phyloP scores from a whole-genome alignment of 2,113 vertebrate genomes.

The Dendrocopos noguchii region DNA sequence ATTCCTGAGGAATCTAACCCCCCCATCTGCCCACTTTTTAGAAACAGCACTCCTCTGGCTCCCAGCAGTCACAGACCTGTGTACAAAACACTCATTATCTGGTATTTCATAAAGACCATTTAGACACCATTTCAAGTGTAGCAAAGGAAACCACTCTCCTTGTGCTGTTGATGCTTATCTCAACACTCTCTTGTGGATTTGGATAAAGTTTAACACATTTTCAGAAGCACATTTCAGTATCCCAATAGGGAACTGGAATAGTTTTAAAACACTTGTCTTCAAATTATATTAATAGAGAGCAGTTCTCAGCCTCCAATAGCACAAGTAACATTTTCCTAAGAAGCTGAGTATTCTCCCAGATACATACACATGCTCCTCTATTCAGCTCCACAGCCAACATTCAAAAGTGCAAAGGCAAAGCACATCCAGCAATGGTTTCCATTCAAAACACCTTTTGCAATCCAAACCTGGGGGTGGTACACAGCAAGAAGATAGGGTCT shows the following conservation, averaged over 20 bases:
- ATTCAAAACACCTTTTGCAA: constrained; percentile 24
- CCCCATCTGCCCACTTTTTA: background rate
- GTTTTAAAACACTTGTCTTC: background rate
- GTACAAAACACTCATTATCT: background rate
- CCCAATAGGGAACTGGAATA: background rate
- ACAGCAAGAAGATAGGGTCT: background rate
- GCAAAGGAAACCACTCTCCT: constrained; percentile 20
- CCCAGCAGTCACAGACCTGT: background rate
- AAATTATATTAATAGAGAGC: background rate
- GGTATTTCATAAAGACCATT: background rate
- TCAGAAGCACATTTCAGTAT: constrained; percentile 4
- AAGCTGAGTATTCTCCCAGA: background rate
- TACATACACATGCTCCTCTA: background rate
- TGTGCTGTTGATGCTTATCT: background rate
- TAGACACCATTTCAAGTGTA: background rate
- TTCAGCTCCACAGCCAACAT: background rate
- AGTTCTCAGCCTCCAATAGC: background rate
- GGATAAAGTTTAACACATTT: background rate
- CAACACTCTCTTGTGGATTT: too few relatives aligned
- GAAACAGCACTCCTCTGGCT: background rate
- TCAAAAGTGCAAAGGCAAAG: constrained; percentile 4
- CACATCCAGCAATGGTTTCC: constrained; percentile 56
- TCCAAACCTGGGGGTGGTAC: background rate
- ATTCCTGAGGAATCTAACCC: background rate
- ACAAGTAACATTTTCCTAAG: background rate